phyloP scores from a whole-genome alignment of 2,888 invertebrate species.

The Linnaemya vulpina region DNA sequence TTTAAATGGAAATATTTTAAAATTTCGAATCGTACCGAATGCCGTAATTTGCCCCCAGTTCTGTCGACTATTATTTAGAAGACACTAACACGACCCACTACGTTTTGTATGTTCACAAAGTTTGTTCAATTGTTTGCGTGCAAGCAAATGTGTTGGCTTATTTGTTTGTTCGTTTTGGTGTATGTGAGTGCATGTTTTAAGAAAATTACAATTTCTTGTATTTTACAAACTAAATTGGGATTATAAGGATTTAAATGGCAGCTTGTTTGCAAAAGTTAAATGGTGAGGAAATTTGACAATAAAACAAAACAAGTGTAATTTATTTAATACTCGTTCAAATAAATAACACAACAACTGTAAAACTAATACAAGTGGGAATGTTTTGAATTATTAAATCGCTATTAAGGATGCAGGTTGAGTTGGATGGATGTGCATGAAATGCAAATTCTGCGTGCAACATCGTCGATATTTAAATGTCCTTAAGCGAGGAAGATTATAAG shows the following conservation, averaged over 20 bases:
- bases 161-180: neutral
- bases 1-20: too few species aligned
- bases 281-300: conserved; percentile 69
- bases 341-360: conserved; percentile 35
- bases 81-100: neutral
- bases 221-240: conserved; percentile 60
- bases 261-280: conserved; percentile 67
- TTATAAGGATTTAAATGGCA: conserved; percentile 66
- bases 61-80: neutral
- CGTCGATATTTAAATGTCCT: too few species aligned
- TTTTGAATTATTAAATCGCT: conserved; percentile 25
- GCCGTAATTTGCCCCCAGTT: too few species aligned
- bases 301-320: conserved; percentile 55
- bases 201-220: conserved; percentile 61
- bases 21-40: too few species aligned
- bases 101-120: neutral
- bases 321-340: conserved; percentile 55
- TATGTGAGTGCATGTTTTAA: conserved; percentile 22
- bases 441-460: too few species aligned
- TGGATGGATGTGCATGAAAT: neutral
- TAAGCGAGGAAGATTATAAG: too few species aligned
- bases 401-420: conserved; percentile 2
- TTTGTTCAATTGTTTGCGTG: neutral
- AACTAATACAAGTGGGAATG: conserved; percentile 31
- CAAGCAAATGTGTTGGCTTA: neutral